Percentiles rank a stretch among this genome's conserved stretches.
Conservation (phyloP, 2,888 invertebrate species). For the Hypselothyrea guttata region DNA sequence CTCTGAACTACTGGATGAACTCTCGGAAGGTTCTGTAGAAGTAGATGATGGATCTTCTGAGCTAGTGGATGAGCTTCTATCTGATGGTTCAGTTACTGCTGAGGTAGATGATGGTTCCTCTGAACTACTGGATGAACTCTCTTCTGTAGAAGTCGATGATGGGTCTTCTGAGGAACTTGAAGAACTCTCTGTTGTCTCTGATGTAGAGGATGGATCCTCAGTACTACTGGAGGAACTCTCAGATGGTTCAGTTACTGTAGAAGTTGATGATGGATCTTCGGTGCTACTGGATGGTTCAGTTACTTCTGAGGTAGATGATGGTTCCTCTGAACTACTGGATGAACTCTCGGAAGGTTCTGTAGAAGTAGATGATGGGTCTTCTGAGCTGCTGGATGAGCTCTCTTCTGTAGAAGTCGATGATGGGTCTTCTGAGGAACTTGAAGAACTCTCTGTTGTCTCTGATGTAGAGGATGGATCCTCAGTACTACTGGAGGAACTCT, state of each 20-base stretch:
- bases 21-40: not conserved
- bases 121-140: too few species aligned
- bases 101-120: conserved; percentile 7
- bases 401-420: conserved; percentile 1
- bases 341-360: not conserved
- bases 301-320: not conserved
- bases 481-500: not conserved
- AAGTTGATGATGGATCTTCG: not conserved
- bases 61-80: not conserved
- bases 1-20: not conserved
- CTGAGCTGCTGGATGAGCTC: not conserved
- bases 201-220: not conserved
- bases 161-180: conserved; percentile 5
- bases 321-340: not conserved
- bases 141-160: conserved; percentile 10
- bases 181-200: not conserved
- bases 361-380: not conserved
- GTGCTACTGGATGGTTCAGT: conserved; percentile 1
- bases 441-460: not conserved
- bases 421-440: not conserved
- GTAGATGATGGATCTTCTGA: not conserved
- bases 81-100: not conserved
- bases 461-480: conserved; percentile 1
- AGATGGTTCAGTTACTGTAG: not conserved
- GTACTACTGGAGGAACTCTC: not conserved